Evolutionary conservation across 2,797 vertebrate genomes (phyloP), one percentile per base, ranked within the genome.

Genomic region (Amniataba percoides): DNA sequence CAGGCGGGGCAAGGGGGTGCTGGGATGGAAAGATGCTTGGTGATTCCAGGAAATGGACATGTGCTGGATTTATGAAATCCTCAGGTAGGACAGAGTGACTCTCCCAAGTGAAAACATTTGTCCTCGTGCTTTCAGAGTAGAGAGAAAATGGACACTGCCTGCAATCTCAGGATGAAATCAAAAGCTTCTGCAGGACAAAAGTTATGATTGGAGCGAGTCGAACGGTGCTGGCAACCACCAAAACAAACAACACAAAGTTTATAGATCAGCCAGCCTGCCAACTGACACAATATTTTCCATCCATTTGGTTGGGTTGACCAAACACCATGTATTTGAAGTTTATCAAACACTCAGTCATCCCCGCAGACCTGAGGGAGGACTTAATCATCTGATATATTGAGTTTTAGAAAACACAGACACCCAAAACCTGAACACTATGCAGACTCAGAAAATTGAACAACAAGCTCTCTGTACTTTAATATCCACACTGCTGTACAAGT

Each of bases 271-370:
- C 81, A 46, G 81, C 75, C 85, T 90, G 85, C 89, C 78, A 85
- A 89, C 88, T 90, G 91, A 93, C 87, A 92, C 93, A 93, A 91
- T 94, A 94, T 92, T 95, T 96, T 95, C 93, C 94, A 90, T 92
- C 90, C 87, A 91, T 91, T 94, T 89, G 82, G 86, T 87, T 81
- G 88, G 80, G 85, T 86, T 91, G 92, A 93, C 93, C 87, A 94
- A 94, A 91, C 88, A 90, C 63, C 65, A 66, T 45, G 83, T 89
- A 89, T 92, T 90, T 93, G 78, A 94, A 92, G 93, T 96, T 95
- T 94, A 95, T 95, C 91, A 93, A 93, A 92, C 87, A 93, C 88
- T 94, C 93, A 91, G 93, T 95, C 94, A 93, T 92, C 92, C 90
- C 87, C 78, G 72, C 90, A 88, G 90, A 89, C 90, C 78, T 67